Base-by-base conservation (phyloP, 2,113 vertebrate species). In the Semnornis frantzii region DNA sequence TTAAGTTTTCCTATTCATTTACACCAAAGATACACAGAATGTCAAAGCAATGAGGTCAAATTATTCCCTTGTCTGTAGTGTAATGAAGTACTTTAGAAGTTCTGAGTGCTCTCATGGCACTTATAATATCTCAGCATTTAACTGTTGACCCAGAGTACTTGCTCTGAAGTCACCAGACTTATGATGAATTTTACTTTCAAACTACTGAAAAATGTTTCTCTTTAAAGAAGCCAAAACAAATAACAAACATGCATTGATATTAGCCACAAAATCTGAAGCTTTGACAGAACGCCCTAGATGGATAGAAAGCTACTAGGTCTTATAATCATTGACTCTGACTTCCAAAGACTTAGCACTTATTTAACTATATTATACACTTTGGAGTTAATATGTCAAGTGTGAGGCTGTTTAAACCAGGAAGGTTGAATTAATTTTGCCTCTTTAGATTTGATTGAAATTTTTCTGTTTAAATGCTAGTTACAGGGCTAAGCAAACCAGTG, bases 181-280 rank as follows among this genome's bases (percentile, higher is more conserved):
- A 27, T 2, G 10, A 65, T 48, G 20, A 79, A 76, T 93, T 93
- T 92, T 86, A 69, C 50, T 90, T 93, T 54, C 58, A 75, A 93
- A 75, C 8, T 78, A 54, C 65, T 75, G 42, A 80, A 86, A 82
- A 86, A 54, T 68, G 78, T 44, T 78, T 75, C 2, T 33, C n/a
- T 48, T 69, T 64, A 65, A 75, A 95, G 82, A 94, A 95, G 89
- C 64, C 85, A 97, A 95, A 94, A 92, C 15, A 54, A 95, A 93
- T 89, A 96, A 92, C 30, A 46, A 93, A 65, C 6, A 71, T 57
- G 95, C 55, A 81, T 24, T 66, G 58, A 82, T 75, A 83, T 34
- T 71, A 92, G 78, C 85, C 85, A 89, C 37, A 65, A 10, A 80
- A 92, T 82, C 25, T 42, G 64, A 68, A 91, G 78, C 84, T 70